phyloP scores from a whole-genome alignment of 2,888 invertebrate genomes.

The Antheraea assamensis region DNA sequence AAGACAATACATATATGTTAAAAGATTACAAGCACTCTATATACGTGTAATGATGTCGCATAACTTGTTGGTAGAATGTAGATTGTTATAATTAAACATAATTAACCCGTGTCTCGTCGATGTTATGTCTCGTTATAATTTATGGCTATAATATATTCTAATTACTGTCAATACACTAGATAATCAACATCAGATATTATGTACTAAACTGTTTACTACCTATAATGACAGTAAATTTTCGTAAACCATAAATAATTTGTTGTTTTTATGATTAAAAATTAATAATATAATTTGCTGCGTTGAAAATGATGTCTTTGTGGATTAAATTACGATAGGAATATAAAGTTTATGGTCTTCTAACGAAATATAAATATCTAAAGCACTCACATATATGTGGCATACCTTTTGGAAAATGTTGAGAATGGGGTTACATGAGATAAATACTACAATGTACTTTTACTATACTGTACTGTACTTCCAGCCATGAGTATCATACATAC shows the following conservation, averaged over 20 bases:
- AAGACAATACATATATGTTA: too few species aligned
- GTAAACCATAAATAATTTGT: background rate
- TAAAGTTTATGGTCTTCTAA: too few species aligned
- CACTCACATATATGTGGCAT: too few species aligned
- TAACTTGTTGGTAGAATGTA: background rate
- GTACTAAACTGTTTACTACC: background rate
- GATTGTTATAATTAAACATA: background rate
- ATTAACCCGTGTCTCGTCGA: conserved; percentile 10
- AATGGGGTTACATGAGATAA: too few species aligned
- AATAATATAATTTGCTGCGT: background rate
- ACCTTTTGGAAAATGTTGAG: too few species aligned
- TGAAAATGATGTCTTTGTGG: too few species aligned
- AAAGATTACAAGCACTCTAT: background rate
- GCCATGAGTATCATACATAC: too few species aligned
- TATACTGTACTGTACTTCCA: too few species aligned
- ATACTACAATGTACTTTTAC: too few species aligned
- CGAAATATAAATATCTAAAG: too few species aligned
- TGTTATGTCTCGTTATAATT: conserved; percentile 16
- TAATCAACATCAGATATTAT: conserved; percentile 13
- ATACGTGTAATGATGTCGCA: background rate
- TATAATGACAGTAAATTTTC: background rate
- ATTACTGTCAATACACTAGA: conserved; percentile 19
- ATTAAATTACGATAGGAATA: too few species aligned
- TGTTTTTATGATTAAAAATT: background rate
- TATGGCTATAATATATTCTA: conserved; percentile 14